A percentile compares a stretch with the other conserved stretches of the same genome.
These are phyloP conservation scores for Garrulus glandarius DNA, from an alignment of 2,797 vertebrate genomes.

Conservation along the genomic window DNA sequence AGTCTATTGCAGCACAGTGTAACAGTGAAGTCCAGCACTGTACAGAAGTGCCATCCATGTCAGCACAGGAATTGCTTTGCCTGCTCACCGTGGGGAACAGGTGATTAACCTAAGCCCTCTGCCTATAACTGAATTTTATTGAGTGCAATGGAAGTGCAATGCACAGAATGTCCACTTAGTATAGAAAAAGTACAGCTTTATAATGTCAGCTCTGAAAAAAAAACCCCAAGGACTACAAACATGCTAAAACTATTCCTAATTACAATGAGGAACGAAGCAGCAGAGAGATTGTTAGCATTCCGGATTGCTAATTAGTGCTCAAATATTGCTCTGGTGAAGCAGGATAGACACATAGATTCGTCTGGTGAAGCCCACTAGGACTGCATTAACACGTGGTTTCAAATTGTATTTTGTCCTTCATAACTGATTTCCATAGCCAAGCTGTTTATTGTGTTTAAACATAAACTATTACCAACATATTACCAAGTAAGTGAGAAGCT, in stretches of 20 bases:
- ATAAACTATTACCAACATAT: slow-evolving; percentile 7
- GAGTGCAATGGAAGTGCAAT: neutral
- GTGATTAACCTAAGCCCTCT: neutral
- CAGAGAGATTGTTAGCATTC: neutral
- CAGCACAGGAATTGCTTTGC: neutral
- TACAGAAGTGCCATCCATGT: neutral
- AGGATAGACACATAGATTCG: neutral
- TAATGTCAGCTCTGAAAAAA: neutral
- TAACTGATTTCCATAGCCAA: slow-evolving; percentile 22
- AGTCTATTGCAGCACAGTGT: neutral
- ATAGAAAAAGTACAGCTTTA: neutral
- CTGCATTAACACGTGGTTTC: neutral
- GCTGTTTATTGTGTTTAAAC: slow-evolving; percentile 42
- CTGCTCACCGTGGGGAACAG: neutral
- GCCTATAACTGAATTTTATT: neutral
- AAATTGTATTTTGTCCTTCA: slow-evolving; percentile 21
- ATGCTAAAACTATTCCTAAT: neutral
- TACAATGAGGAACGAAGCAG: neutral
- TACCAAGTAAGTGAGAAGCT: slow-evolving; percentile 10
- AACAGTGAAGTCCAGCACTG: neutral
- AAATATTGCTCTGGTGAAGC: neutral
- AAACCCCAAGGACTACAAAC: neutral
- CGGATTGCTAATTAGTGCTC: neutral
- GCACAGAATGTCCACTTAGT: neutral
- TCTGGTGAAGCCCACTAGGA: slow-evolving; percentile 7